A percentile compares a stretch with the other conserved stretches of the same genome.
phyloP scores from a whole-genome alignment of 2,797 vertebrate species.

The Cygnus olor region DNA sequence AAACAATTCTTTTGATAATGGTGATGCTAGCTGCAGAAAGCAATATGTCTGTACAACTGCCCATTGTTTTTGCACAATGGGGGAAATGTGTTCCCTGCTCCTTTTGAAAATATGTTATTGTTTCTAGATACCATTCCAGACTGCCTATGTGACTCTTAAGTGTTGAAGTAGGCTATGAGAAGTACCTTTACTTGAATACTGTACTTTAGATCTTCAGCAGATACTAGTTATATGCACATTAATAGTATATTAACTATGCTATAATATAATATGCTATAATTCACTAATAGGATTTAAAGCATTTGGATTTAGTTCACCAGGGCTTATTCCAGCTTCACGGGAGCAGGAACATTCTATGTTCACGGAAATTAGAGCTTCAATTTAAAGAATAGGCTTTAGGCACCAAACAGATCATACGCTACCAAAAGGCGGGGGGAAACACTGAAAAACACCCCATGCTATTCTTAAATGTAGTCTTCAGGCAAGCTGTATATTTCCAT shows the following conservation, averaged over 20 bases:
- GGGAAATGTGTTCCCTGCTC: background rate
- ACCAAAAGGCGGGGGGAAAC: background rate
- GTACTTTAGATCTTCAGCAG: background rate
- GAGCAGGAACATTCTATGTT: background rate
- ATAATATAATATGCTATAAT: background rate
- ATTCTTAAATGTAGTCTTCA: background rate
- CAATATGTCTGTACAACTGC: background rate
- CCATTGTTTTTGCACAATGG: background rate
- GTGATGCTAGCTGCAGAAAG: background rate
- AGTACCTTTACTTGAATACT: background rate
- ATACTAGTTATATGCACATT: background rate
- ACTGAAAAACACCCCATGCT: background rate
- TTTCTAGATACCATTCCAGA: background rate
- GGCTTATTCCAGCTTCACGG: background rate
- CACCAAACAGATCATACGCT: background rate
- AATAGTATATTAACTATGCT: background rate
- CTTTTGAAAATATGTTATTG: background rate
- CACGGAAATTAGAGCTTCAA: background rate
- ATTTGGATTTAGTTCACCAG: background rate
- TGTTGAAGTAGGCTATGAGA: background rate
- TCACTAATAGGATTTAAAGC: background rate
- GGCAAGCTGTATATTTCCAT: background rate
- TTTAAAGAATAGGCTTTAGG: slow-evolving; percentile 17
- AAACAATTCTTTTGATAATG: background rate
- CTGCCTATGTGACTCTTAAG: background rate